phyloP scores from a whole-genome alignment of 1,140 invertebrate genomes.

The Drosophila leontia region DNA sequence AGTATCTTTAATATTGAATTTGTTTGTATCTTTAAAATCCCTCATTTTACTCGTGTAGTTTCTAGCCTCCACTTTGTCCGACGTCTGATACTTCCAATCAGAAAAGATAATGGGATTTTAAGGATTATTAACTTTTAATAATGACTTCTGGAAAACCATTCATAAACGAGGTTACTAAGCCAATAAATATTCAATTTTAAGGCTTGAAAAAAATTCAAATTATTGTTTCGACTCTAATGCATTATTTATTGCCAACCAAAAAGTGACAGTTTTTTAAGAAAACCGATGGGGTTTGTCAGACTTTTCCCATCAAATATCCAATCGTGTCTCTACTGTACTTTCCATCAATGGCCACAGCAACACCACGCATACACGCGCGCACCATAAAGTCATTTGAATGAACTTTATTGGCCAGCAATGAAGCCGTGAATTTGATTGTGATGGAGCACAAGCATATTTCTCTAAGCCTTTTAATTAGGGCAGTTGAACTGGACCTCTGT shows the following conservation, averaged over 20 bases:
- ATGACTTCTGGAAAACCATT: too few species aligned
- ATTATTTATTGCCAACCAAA: too few species aligned
- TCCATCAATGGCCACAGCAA: conserved; percentile 34
- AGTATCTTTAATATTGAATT: neutral
- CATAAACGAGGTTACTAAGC: too few species aligned
- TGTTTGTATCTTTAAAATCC: neutral
- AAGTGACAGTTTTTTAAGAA: neutral
- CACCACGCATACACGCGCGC: conserved; percentile 29
- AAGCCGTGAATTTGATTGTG: conserved; percentile 46
- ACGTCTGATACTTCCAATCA: neutral
- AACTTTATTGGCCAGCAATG: conserved; percentile 48
- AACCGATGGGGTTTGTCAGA: neutral
- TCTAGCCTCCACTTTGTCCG: neutral
- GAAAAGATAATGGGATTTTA: neutral
- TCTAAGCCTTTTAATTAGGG: conserved; percentile 49
- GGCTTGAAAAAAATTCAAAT: too few species aligned
- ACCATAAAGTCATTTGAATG: conserved; percentile 54
- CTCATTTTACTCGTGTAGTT: neutral
- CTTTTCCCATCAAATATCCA: neutral
- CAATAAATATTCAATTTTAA: too few species aligned
- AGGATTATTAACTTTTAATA: too few species aligned
- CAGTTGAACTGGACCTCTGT: conserved; percentile 29
- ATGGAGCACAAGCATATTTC: conserved; percentile 16
- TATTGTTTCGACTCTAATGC: too few species aligned
- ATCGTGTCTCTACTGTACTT: conserved; percentile 20